Base-by-base conservation (phyloP, 2,113 vertebrate genomes). In the Oxyruncus cristatus region DNA sequence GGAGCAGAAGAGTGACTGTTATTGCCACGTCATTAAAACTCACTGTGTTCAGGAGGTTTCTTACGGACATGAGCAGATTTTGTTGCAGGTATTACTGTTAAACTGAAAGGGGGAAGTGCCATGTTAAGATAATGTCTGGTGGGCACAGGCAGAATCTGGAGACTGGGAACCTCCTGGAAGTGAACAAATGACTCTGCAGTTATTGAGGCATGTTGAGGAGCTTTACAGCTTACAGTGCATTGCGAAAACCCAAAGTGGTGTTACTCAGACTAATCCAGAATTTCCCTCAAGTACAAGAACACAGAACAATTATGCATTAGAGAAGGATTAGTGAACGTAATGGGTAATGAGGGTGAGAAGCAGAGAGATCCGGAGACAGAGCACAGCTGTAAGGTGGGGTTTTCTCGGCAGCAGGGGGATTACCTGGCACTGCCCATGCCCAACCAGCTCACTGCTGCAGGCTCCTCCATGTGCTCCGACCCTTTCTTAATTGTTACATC, bases 1-100 rank as follows among this genome's bases (percentile, higher is more conserved):
- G 10, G 50, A 50, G 41, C 55, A 55, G 63, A 76, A 42, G 0
- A 0, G 49, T 11, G 4, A 8, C 30, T 5, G 3, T n/a, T 50
- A 65, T 41, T 30, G 41, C 41, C 22, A 5, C 0, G 0, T 55
- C 71, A 50, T 56, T 70, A 47, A 70, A 44, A 56, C 46, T 75
- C 56, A 42, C 47, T 6, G 6, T 44, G 76, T 83, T 93, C 56
- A 62, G 62, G 76, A 83, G 27, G 27, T 53, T 75, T 74, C 83
- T 86, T 27, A 35, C 62, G 67, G 76, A 67, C 27, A 59, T 8
- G n/a, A 93, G 22, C 42, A 63, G 47, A 42, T 83, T 74, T 95
- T 8, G 0, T 75, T 89, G 56, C 53, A 42, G 47, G 17, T 15
- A 17, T 75, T 52, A 18, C 39, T 42, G 75, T 75, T 75, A 28